A percentile compares a stretch with the other conserved stretches of the same genome.
Evolutionary conservation across 2,797 vertebrate genomes (phyloP).

Genomic region (Hemitrygon akajei): DNA sequence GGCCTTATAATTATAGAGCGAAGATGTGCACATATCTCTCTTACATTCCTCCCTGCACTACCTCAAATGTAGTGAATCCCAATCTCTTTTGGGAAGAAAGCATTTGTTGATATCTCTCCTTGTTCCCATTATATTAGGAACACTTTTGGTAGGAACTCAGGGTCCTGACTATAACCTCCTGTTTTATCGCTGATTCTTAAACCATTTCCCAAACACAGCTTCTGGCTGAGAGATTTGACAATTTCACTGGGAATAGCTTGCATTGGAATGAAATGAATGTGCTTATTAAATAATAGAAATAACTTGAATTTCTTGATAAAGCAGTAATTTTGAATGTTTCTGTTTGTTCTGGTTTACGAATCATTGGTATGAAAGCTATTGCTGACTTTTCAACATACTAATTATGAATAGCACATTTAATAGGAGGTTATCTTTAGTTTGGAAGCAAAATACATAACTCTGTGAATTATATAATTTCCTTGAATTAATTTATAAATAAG

Average conservation of each 20-base stretch:
- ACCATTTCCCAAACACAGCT: not conserved
- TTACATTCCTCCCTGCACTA: too few species aligned
- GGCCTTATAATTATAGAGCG: too few species aligned
- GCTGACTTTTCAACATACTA: not conserved
- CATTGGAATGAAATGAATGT: not conserved
- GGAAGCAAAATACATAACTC: not conserved
- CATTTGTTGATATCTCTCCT: not conserved
- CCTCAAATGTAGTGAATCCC: too few species aligned
- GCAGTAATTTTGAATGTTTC: not conserved
- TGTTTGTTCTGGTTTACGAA: not conserved
- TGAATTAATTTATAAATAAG: not conserved
- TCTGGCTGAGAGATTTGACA: not conserved
- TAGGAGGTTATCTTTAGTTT: not conserved
- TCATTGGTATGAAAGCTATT: not conserved
- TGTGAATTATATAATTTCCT: not conserved
- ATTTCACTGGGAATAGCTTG: not conserved
- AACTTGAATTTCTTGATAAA: not conserved
- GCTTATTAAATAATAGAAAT: not conserved
- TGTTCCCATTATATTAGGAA: not conserved
- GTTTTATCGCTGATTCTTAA: not conserved
- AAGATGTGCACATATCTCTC: too few species aligned
- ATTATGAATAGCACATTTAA: not conserved
- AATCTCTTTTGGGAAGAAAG: not conserved
- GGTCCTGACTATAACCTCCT: too few species aligned
- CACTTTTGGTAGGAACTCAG: not conserved